Base-by-base conservation (phyloP, 1,140 invertebrate species). In the Cotesia typhae region DNA sequence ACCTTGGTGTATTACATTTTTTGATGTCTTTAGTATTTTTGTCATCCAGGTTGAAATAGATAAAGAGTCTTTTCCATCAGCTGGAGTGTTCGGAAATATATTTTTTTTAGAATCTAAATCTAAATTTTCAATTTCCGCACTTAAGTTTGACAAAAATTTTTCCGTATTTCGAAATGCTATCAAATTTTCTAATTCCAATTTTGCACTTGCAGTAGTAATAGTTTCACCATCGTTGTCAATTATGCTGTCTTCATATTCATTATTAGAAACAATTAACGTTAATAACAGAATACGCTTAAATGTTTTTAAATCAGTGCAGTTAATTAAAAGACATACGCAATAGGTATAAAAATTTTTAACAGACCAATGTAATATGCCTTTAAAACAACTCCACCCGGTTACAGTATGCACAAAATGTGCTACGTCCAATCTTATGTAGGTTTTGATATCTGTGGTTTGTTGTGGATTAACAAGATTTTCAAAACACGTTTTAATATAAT, bases 1-100 rank as follows among this genome's bases (percentile, higher is more conserved):
- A n/a, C 53, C 53, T n/a, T 55, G 53, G n/a, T 20, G n/a, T 55
- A 55, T n/a, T 12, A 14, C 53, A 55, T 55, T 55, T 55, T 55
- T n/a, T 20, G 53, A 55, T 5, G n/a, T n/a, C 4, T 55, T 55
- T n/a, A 55, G n/a, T 14, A 55, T 55, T 6, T 14, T 20, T 9
- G 10, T 55, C 12, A 55, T 55, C 53, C 53, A 55, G 4, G 53
- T 55, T 55, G 53, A 55, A 12, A 55, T 55, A 3, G 53, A 55
- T 55, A 55, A 55, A 6, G 53, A 55, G 53, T 55, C 53, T 20
- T n/a, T 55, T 17, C n/a, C 53, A 55, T 5, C 12, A 55, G 9
- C 4, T 55, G 53, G n/a, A 14, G 53, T 55, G n/a, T n/a, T 55
- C 7, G 2, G 10, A 12, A 20, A 55, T 55, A 5, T 55, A 55